These are phyloP conservation scores for Lasioglossum malachurum DNA, from an alignment of 2,888 invertebrate species.

Conservation along the genomic window DNA sequence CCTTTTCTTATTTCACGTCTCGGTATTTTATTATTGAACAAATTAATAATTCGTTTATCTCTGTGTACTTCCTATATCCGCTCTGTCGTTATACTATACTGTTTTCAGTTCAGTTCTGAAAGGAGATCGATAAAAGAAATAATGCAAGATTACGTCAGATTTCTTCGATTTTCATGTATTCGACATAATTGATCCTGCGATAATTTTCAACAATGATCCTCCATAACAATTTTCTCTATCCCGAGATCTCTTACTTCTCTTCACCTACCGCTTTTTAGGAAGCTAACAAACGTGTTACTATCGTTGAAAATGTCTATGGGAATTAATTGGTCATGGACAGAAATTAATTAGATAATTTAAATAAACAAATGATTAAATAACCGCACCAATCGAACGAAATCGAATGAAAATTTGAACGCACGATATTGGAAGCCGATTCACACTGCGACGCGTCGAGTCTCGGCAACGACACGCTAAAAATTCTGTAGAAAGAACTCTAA, in stretches of 20 bases:
- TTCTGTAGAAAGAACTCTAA: slow-evolving; percentile 42
- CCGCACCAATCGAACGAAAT: background rate
- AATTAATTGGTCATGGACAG: background rate
- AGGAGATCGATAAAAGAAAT: background rate
- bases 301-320: slow-evolving; percentile 69
- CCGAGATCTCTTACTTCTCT: slow-evolving; percentile 39
- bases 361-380: background rate
- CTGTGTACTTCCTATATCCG: background rate
- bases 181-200: background rate
- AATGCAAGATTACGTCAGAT: slow-evolving; percentile 6
- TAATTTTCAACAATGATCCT: slow-evolving; percentile 14
- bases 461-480: slow-evolving; percentile 45
- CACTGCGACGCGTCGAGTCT: slow-evolving; percentile 50
- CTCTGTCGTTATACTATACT: background rate
- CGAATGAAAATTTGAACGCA: background rate
- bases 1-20: background rate
- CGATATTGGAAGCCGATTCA: slow-evolving; percentile 51
- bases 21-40: background rate
- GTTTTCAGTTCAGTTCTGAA: background rate
- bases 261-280: slow-evolving; percentile 62
- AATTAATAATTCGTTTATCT: too few species aligned
- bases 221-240: slow-evolving; percentile 26
- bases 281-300: slow-evolving; percentile 51
- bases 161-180: slow-evolving; percentile 12
- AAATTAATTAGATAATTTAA: slow-evolving; percentile 5